Evolutionary conservation across 2,888 invertebrate species (phyloP).

Genomic region (Macrophya annulata): DNA sequence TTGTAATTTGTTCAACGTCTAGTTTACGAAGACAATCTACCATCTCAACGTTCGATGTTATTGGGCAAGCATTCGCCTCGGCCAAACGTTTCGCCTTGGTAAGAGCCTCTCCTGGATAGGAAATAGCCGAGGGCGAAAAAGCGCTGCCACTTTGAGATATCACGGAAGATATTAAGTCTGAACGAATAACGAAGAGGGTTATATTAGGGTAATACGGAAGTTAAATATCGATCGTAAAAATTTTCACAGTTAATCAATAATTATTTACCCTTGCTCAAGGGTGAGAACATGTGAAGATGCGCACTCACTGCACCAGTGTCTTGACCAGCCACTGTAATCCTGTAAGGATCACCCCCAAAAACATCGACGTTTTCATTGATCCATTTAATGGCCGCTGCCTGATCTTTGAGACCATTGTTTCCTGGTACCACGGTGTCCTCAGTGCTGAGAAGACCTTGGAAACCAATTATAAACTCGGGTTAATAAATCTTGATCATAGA

Average conservation of each 20-base stretch:
- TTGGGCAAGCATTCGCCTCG: conserved; percentile 43
- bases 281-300: conserved; percentile 48
- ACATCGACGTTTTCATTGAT: conserved; percentile 39
- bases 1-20: conserved; percentile 47
- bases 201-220: not conserved
- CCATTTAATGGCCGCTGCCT: conserved; percentile 46
- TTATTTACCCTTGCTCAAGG: conserved; percentile 42
- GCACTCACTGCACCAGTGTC: conserved; percentile 45
- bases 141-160: conserved; percentile 52
- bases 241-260: not conserved
- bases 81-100: conserved; percentile 52
- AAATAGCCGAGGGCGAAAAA: conserved; percentile 72
- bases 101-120: conserved; percentile 63
- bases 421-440: conserved; percentile 50
- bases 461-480: not conserved
- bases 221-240: not conserved
- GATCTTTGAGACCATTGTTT: conserved; percentile 51
- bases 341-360: conserved; percentile 45
- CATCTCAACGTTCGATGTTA: conserved; percentile 38
- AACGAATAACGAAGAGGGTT: not conserved
- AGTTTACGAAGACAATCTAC: conserved; percentile 49
- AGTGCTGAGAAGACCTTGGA: conserved; percentile 52
- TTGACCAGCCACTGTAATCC: conserved; percentile 49
- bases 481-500: conserved; percentile 11
- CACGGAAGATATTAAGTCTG: conserved; percentile 39